phyloP scores from a whole-genome alignment of 2,888 invertebrate species.

The Brachypterus glaber region DNA sequence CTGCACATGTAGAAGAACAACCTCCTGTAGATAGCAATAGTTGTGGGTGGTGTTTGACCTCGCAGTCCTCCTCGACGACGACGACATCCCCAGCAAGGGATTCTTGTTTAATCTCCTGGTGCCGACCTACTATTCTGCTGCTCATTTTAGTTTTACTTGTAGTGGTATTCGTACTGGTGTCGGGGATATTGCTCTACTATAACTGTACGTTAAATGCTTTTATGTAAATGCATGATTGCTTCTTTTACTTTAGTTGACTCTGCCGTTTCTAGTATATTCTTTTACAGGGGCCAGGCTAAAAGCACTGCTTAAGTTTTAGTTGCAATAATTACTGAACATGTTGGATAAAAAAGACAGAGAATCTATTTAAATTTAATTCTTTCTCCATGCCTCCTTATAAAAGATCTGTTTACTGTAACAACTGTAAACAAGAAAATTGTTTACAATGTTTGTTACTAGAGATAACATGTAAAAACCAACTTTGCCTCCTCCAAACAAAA shows the following conservation, averaged over 20 bases:
- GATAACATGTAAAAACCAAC: too few relatives aligned
- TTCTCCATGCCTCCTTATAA: too few relatives aligned
- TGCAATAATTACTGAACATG: too few relatives aligned
- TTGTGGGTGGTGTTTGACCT: slow-evolving; percentile 31
- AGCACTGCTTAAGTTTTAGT: too few relatives aligned
- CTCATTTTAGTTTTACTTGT: slow-evolving; percentile 48
- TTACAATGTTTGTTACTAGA: too few relatives aligned
- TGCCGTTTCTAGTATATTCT: too few relatives aligned
- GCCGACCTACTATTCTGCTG: slow-evolving; percentile 48
- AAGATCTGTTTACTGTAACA: too few relatives aligned
- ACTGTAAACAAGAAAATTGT: too few relatives aligned
- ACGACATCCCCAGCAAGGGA: slow-evolving; percentile 31
- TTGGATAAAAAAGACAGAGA: too few relatives aligned
- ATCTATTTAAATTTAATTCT: too few relatives aligned
- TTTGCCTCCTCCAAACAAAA: too few relatives aligned
- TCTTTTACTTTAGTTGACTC: slow-evolving; percentile 7
- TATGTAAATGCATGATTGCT: slow-evolving; percentile 13
- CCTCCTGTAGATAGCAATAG: slow-evolving; percentile 18
- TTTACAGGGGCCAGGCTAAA: too few relatives aligned
- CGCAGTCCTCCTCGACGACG: slow-evolving; percentile 25
- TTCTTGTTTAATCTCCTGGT: slow-evolving; percentile 44
- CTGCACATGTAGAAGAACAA: slow-evolving; percentile 17
- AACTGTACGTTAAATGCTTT: slow-evolving; percentile 45
- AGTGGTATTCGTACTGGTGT: slow-evolving; percentile 49
- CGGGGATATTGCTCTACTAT: slow-evolving; percentile 50